Evolutionary conservation across 2,113 vertebrate species (phyloP).

Genomic region (Boleophthalmus pectinirostris): DNA sequence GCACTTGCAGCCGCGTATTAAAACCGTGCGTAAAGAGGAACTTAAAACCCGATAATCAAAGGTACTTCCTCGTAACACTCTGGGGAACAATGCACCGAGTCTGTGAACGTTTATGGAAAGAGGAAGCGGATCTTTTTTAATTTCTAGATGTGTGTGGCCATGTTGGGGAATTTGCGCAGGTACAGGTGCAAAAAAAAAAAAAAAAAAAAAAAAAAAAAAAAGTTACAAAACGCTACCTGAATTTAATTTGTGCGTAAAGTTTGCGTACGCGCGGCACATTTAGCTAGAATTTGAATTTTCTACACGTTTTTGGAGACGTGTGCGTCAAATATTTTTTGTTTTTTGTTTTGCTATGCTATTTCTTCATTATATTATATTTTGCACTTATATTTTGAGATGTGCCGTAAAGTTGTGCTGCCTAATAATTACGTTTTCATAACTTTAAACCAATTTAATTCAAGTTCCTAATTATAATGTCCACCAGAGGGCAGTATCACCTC

Average conservation of each 20-base stretch:
- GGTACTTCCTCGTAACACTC: constrained; percentile 71
- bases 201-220: background rate
- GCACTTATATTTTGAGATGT: background rate
- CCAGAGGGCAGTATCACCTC: constrained; percentile 46
- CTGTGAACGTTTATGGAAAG: constrained; percentile 54
- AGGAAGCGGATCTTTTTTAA: constrained; percentile 54
- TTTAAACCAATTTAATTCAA: background rate
- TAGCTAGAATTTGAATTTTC: background rate
- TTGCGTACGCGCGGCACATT: background rate
- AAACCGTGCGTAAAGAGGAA: constrained; percentile 66
- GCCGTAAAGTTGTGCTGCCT: background rate
- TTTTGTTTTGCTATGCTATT: background rate
- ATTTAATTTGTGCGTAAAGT: too few relatives aligned
- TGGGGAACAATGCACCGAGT: constrained; percentile 70
- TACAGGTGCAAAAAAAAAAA: background rate
- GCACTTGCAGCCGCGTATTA: constrained; percentile 22
- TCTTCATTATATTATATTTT: background rate
- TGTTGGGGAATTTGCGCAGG: constrained; percentile 5
- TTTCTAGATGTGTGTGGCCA: constrained; percentile 17
- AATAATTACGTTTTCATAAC: background rate
- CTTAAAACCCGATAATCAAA: constrained; percentile 38
- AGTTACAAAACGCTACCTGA: background rate
- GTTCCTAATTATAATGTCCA: constrained; percentile 29
- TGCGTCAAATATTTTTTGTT: too few relatives aligned
- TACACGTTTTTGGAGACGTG: background rate